Base-by-base conservation (phyloP, 2,797 vertebrate genomes). In the Pogoniulus pusillus region DNA sequence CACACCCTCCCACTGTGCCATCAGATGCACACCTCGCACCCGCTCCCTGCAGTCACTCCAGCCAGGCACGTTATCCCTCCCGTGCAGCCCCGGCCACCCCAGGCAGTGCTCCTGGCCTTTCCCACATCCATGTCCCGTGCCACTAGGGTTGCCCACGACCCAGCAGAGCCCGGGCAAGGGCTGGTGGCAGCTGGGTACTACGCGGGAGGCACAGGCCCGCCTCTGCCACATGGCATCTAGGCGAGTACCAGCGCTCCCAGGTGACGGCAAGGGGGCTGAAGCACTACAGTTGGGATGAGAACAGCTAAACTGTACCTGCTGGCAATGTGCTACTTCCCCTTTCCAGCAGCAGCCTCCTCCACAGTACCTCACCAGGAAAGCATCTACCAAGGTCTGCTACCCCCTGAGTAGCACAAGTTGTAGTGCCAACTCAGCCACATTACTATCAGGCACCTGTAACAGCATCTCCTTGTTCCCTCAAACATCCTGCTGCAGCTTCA, bases 1-100 rank as follows among this genome's bases (percentile, higher is more conserved):
- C 93, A 91, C 82, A 78, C 79, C 76, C 85, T 88, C 94, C 95
- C 85, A 95, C 89, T 73, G 81, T 91, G 90, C 94, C 93, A 96
- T 87, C 86, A 90, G 87, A 83, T 80, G 90, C 53, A 82, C 85
- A 94, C 89, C 87, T 93, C 34, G 2, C 62, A 86, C 83, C 60
- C 0, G 3, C 82, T 85, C 82, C 26, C 90, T 89, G 87, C 93
- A 95, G 94, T 30, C n/a, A 4, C 91, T 93, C 91, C 76, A 58
- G 79, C 80, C 91, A 59, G 47, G 86, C 95, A 96, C 88, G 4
- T 85, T 90, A 91, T 59, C 79, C 69, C 65, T 93, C 94, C 82
- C 41, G 6, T 95, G 94, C 53, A 26, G 85, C 5, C 63, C 58
- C 0, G 2, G 68, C 62, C 75, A 90, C 5, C 55, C 86, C 82